A percentile compares a stretch with the other conserved stretches of the same genome.
These are phyloP conservation scores for Phenganax stokvisi DNA, from an alignment of 92 coral and sea anemone species.

Conservation along the genomic window DNA sequence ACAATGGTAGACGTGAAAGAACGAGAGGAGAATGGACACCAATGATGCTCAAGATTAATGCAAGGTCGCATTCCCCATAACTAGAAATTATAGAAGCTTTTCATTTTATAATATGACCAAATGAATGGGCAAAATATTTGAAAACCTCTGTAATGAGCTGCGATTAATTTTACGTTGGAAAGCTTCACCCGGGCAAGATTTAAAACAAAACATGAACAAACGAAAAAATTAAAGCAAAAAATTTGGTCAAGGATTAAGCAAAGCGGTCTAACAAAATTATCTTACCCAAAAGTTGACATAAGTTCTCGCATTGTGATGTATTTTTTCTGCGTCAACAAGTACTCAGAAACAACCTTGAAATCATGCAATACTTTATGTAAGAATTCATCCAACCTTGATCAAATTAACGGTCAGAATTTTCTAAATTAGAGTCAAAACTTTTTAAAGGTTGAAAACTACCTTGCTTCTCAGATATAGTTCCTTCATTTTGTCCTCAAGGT, in stretches of 20 bases:
- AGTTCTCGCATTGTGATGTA: slow-evolving; percentile 60
- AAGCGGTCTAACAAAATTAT: neutral
- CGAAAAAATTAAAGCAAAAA: neutral
- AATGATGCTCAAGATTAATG: slow-evolving; percentile 31
- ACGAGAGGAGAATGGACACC: slow-evolving; percentile 37
- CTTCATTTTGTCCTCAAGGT: slow-evolving; percentile 86
- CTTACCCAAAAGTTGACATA: slow-evolving; percentile 76
- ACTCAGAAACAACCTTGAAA: slow-evolving; percentile 78
- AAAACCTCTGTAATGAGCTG: no score
- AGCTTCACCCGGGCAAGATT: no score
- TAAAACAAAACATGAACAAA: neutral
- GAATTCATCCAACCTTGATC: neutral
- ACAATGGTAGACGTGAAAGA: slow-evolving; percentile 24
- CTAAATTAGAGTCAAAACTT: neutral
- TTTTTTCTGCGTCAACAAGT: slow-evolving; percentile 62
- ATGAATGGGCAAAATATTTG: no score
- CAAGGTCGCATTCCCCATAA: slow-evolving; percentile 32
- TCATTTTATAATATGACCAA: neutral
- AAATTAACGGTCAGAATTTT: neutral
- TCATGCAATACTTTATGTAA: neutral
- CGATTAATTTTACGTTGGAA: no score
- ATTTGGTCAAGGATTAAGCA: neutral
- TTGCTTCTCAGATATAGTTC: slow-evolving; percentile 90
- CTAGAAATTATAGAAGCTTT: neutral
- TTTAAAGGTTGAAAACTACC: slow-evolving; percentile 44